Percentiles rank a stretch among this genome's conserved stretches.
phyloP scores from a whole-genome alignment of 2,113 vertebrate species.

The Erythrocercus mccallii region DNA sequence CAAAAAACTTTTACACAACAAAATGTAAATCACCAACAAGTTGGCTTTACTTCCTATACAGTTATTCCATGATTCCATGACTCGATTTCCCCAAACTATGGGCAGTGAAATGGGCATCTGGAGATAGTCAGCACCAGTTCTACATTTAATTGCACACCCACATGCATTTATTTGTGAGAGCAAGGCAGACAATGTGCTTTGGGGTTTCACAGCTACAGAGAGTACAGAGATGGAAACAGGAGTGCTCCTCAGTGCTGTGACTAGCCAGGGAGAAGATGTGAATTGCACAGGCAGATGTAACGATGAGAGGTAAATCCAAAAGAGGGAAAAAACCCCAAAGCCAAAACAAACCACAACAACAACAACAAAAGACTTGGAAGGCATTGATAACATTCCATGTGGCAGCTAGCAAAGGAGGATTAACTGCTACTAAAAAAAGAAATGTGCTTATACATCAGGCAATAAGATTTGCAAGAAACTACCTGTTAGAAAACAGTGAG shows the following conservation, averaged over 20 bases:
- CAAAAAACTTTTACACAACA: not conserved
- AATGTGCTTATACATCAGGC: not conserved
- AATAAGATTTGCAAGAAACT: not conserved
- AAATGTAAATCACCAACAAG: not conserved
- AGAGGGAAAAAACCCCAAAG: accelerated
- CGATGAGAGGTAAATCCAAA: not conserved
- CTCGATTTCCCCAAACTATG: not conserved
- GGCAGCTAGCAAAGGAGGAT: not conserved
- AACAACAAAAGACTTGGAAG: not conserved
- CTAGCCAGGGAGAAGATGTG: not conserved
- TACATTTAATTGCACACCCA: not conserved
- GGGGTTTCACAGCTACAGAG: not conserved
- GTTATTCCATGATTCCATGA: not conserved
- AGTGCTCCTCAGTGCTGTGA: not conserved
- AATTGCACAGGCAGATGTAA: not conserved
- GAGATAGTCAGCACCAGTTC: not conserved
- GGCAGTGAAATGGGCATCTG: not conserved
- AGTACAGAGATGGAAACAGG: not conserved
- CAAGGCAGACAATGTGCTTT: not conserved
- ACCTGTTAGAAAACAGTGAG: not conserved
- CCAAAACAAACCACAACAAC: not conserved
- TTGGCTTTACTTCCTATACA: not conserved
- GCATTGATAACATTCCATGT: not conserved
- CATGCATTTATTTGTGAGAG: not conserved
- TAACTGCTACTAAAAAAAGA: not conserved